Percentiles rank a stretch among this genome's conserved stretches.
These are phyloP conservation scores for Thera britannica DNA, from an alignment of 2,888 invertebrate genomes.

Conservation along the genomic window DNA sequence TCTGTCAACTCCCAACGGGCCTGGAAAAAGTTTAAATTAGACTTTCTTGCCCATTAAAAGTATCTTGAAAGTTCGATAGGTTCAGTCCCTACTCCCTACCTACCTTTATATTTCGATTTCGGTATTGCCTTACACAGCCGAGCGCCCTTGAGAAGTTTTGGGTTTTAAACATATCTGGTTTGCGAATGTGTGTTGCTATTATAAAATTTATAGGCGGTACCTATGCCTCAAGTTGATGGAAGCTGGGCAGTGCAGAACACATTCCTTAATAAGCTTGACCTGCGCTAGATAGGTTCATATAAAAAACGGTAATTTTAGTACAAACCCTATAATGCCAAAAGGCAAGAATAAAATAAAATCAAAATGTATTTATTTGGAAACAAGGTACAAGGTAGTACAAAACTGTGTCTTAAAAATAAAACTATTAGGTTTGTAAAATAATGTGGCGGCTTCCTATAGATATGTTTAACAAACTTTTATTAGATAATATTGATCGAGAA, in stretches of 20 bases:
- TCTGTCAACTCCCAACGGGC: conserved; percentile 44
- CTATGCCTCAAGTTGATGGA: no score
- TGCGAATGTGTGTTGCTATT: not conserved
- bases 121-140: conserved; percentile 23
- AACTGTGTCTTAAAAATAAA: not conserved
- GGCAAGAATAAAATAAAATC: no score
- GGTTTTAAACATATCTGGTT: conserved; percentile 2
- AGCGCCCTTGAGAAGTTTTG: conserved; percentile 2
- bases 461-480: not conserved
- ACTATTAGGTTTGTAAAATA: not conserved
- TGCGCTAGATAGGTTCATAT: no score
- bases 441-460: no score
- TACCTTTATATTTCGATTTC: conserved; percentile 22
- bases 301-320: no score
- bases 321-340: no score
- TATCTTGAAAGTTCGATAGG: conserved; percentile 43
- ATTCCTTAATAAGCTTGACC: no score
- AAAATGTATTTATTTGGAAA: no score
- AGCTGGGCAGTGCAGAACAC: no score
- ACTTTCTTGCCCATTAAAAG: conserved; percentile 44
- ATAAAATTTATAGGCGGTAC: not conserved
- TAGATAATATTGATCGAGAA: not conserved
- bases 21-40: conserved; percentile 50
- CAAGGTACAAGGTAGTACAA: no score
- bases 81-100: conserved; percentile 14